Conservation (phyloP, 1,140 invertebrate genomes). For the Drosophila pandora region DNA sequence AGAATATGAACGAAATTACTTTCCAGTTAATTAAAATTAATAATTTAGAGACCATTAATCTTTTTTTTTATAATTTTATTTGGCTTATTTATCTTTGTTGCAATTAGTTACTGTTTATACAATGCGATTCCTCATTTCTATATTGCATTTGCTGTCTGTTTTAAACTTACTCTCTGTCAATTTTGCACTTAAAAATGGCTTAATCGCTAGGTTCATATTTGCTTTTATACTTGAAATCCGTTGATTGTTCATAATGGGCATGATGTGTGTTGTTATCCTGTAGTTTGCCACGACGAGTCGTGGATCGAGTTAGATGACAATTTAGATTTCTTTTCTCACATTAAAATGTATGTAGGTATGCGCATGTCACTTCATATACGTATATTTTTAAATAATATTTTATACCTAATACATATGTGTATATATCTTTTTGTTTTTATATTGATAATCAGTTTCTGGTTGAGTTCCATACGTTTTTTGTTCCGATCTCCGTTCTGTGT, state of each 20-base stretch:
- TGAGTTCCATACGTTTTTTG: slow-evolving; percentile 25
- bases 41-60: background rate
- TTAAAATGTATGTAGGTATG: slow-evolving; percentile 31
- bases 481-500: background rate
- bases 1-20: background rate
- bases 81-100: slow-evolving; percentile 78
- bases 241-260: slow-evolving; percentile 58
- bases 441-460: slow-evolving; percentile 63
- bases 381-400: slow-evolving; percentile 74
- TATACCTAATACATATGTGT: slow-evolving; percentile 65
- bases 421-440: slow-evolving; percentile 45
- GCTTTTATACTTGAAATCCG: slow-evolving; percentile 66
- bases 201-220: slow-evolving; percentile 58
- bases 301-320: slow-evolving; percentile 5
- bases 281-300: slow-evolving; percentile 28
- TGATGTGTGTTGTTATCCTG: slow-evolving; percentile 14
- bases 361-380: slow-evolving; percentile 18
- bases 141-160: slow-evolving; percentile 62
- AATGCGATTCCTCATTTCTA: slow-evolving; percentile 51
- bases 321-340: slow-evolving; percentile 14
- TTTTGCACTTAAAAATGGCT: slow-evolving; percentile 72
- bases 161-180: slow-evolving; percentile 22
- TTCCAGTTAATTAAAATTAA: background rate
- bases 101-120: slow-evolving; percentile 61
- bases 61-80: slow-evolving; percentile 63